Evolutionary conservation across 1,140 invertebrate genomes (phyloP).

Genomic region (Akabosia matsudoensis): DNA sequence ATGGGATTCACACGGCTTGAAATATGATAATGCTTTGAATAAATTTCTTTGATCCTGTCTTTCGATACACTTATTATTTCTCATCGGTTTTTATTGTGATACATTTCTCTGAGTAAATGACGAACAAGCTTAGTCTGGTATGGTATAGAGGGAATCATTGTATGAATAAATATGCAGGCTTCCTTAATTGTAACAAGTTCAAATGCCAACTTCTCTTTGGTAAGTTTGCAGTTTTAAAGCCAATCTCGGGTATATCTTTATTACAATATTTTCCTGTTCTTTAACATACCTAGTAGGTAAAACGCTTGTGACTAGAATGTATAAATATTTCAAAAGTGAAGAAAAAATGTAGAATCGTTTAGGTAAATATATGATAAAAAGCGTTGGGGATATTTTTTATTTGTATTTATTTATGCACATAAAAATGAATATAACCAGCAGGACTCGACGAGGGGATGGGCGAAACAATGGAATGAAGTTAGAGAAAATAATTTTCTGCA

Average conservation of each 20-base stretch:
- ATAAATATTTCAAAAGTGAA: not conserved
- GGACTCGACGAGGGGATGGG: not conserved
- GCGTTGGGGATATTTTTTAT: too few relatives aligned
- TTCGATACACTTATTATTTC: constrained; percentile 13
- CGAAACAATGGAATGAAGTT: not conserved
- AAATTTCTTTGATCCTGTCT: constrained; percentile 21
- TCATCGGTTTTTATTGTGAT: constrained; percentile 9
- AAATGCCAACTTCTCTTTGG: not conserved
- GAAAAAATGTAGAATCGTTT: not conserved
- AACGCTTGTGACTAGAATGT: too few relatives aligned
- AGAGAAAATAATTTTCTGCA: constrained; percentile 23
- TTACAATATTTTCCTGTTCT: not conserved
- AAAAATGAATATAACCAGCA: too few relatives aligned
- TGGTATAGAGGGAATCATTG: too few relatives aligned
- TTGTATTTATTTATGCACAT: too few relatives aligned
- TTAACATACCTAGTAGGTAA: not conserved
- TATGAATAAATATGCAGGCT: too few relatives aligned
- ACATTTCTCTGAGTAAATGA: not conserved
- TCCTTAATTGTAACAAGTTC: not conserved
- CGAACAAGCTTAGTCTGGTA: not conserved
- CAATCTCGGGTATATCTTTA: not conserved
- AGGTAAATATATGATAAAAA: not conserved
- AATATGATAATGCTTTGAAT: not conserved
- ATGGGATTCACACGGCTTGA: constrained; percentile 11
- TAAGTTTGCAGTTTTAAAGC: not conserved